A percentile compares a stretch with the other conserved stretches of the same genome.
Evolutionary conservation across 2,888 invertebrate species (phyloP).

Genomic region (Melanostoma scalare): DNA sequence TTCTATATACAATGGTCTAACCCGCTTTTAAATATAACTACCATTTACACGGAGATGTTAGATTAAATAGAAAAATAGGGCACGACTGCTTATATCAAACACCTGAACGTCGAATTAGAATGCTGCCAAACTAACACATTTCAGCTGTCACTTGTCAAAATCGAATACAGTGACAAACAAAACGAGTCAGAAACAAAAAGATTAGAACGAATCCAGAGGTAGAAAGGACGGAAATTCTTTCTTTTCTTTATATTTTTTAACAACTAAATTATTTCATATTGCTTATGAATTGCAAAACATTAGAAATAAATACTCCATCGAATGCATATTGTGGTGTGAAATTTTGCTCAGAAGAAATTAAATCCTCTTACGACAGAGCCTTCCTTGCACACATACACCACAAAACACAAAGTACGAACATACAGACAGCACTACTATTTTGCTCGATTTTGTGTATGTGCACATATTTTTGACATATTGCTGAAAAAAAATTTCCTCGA

Average conservation of each 20-base stretch:
- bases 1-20: no score
- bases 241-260: slow-evolving; percentile 40
- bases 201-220: slow-evolving; percentile 32
- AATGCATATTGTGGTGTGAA: neutral
- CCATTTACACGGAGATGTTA: no score
- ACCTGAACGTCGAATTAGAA: neutral
- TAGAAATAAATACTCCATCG: slow-evolving; percentile 7
- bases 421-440: slow-evolving; percentile 39
- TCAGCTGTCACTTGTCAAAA: slow-evolving; percentile 54
- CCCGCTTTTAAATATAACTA: no score
- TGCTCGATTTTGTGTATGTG: slow-evolving; percentile 61
- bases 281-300: slow-evolving; percentile 49
- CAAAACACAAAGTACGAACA: slow-evolving; percentile 62
- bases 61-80: no score
- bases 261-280: slow-evolving; percentile 33
- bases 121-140: slow-evolving; percentile 28
- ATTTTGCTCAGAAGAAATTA: neutral
- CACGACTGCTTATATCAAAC: no score
- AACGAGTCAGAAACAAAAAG: slow-evolving; percentile 46
- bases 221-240: slow-evolving; percentile 36
- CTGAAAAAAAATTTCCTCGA: slow-evolving; percentile 53
- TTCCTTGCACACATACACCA: slow-evolving; percentile 49
- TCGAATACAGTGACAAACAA: slow-evolving; percentile 63
- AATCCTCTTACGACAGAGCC: slow-evolving; percentile 68
- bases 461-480: slow-evolving; percentile 69